These are phyloP conservation scores for Chauna torquata DNA, from an alignment of 2,113 vertebrate species.

Conservation along the genomic window DNA sequence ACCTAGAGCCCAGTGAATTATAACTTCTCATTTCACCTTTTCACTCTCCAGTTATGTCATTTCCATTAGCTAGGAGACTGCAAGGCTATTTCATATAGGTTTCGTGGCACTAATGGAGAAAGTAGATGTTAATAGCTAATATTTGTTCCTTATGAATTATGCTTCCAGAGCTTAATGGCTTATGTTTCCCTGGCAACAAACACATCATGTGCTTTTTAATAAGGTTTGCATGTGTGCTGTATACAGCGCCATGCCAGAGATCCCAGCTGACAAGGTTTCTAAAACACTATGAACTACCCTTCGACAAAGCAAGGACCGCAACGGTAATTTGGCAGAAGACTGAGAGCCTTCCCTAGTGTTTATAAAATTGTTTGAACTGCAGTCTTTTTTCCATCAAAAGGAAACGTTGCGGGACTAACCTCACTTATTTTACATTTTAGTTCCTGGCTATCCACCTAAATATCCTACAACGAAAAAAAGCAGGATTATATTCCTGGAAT, in stretches of 20 bases:
- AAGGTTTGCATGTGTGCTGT: conserved; percentile 22
- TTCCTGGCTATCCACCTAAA: not conserved
- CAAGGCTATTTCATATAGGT: not conserved
- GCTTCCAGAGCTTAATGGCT: conserved; percentile 41
- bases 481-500: not conserved
- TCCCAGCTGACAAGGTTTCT: not conserved
- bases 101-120: conserved; percentile 35
- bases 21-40: not conserved
- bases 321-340: not conserved
- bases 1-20: not conserved
- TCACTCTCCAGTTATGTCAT: not conserved
- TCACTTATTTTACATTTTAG: not conserved
- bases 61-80: conserved; percentile 34
- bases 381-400: not conserved
- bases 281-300: not conserved
- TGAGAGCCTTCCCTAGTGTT: not conserved
- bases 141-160: conserved; percentile 29
- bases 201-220: conserved; percentile 14
- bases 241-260: not conserved
- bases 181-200: conserved; percentile 54
- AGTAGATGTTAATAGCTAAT: conserved; percentile 9
- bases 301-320: not conserved
- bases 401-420: not conserved
- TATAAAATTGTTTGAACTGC: not conserved
- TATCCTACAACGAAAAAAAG: not conserved